Evolutionary conservation across 2,113 vertebrate species (phyloP), one percentile per base, ranked within the genome.

Genomic region (Ivindomyrus marchei): DNA sequence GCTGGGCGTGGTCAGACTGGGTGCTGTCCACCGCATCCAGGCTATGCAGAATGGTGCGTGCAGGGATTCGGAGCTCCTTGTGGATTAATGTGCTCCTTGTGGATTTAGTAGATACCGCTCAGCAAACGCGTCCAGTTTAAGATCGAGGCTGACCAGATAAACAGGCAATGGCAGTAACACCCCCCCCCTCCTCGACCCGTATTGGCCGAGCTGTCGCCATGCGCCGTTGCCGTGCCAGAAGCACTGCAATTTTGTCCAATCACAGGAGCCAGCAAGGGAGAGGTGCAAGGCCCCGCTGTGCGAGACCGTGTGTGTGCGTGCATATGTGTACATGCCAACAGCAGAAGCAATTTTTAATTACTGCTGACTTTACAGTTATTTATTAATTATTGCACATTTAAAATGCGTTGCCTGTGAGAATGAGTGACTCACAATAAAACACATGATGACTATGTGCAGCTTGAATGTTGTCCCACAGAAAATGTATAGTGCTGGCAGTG

Each of bases 281-380:
- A 89, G 70, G 88, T 53, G 88, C 39, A 70, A 50, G 70, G 27
- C 49, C 66, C 66, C 21, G 31, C 88, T 80, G 88, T 2, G 66
- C 3, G 8, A 45, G 88, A 88, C 45, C 27, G 36, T 42, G 74
- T 80, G 74, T 80, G 74, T 80, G 36, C 5, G 31, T 42, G 70
- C 13, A 17, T 77, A 39, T 77, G 74, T 19, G 74, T 19, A 39
- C 36, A 66, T 36, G 62, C 27, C n/a, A 74, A 70, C 19, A 27
- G n/a, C 24, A 74, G 88, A 31, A 66, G 58, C 58, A 50, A 47
- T 83, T 83, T 45, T 83, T 83, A 19, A 45, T 83, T 45, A 83
- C 39, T 45, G 77, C 42, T 84, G 80, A 10, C 80, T 85, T 45
- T 85, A 19, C 21, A n/a, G 19, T 85, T 85, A 42, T 46, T 46